Base-by-base conservation (phyloP, 2,113 vertebrate genomes). In the Aplodontia rufa region DNA sequence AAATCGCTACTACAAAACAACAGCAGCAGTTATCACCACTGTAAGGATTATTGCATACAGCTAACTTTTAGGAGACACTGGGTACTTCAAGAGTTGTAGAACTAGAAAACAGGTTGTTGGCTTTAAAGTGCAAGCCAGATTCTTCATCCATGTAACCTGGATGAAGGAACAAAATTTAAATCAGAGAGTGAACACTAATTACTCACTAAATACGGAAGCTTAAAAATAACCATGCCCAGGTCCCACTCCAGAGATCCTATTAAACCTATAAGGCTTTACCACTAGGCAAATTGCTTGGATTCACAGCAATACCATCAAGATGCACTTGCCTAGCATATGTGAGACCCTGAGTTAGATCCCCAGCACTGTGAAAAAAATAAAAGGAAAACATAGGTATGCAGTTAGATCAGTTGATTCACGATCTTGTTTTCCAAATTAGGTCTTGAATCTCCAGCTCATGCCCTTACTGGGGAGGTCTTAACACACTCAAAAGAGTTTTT, bases 341-440 rank as follows among this genome's bases (percentile, higher is more conserved):
- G 9, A 64, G 11, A 9, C 32, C 2, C 64, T 68, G 64, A 14
- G 13, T 68, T 68, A 35, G 6, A n/a, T 68, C 32, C 32, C 13
- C 35, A 68, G 64, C 32, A n/a, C 64, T 35, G 32, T 45, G 30
- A 49, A 78, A 47, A 47, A 49, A 51, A 32, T 47, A 76, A 53
- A 92, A 93, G 42, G 71, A 94, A 79, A 89, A 94, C 72, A 83
- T 37, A 93, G 40, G 22, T 86, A 83, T 86, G 47, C 58, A 91
- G 20, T 94, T 45, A 87, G 45, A 74, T 71, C 28, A 69, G 68
- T 17, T 96, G 60, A 75, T 68, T 96, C 26, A 94, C 17, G 14
- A 84, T 68, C 55, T 81, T 94, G 24, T 92, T 91, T 93, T 96
- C 62, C 62, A 93, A 93, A 75, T 94, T 68, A 89, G 35, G 53